These are phyloP conservation scores for Brachylomia viminalis DNA, from an alignment of 2,888 invertebrate species.

Conservation along the genomic window DNA sequence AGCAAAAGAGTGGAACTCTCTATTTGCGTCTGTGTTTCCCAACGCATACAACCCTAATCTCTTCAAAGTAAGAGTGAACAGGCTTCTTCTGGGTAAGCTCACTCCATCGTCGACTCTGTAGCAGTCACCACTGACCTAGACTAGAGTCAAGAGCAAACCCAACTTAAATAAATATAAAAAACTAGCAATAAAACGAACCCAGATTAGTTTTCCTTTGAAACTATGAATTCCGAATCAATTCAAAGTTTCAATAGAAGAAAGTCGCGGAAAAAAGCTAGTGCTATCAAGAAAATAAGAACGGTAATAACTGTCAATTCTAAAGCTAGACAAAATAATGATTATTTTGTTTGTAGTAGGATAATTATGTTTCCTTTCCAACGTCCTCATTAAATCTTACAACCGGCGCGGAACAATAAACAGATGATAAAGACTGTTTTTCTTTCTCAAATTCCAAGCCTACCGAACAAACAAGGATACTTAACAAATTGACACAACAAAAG, in stretches of 20 bases:
- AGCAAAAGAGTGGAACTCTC: too few relatives aligned
- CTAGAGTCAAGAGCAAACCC: too few relatives aligned
- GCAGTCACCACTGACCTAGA: too few relatives aligned
- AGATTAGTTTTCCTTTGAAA: neutral
- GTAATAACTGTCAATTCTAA: constrained; percentile 12
- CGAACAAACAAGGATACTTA: constrained; percentile 46
- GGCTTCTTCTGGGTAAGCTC: too few relatives aligned
- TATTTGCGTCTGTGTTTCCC: too few relatives aligned
- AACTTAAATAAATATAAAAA: too few relatives aligned
- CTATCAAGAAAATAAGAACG: neutral
- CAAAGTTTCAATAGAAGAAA: neutral
- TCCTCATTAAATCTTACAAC: constrained; percentile 56
- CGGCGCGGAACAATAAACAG: constrained; percentile 51
- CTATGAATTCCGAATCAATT: neutral
- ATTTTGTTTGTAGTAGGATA: constrained; percentile 33
- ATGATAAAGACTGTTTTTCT: constrained; percentile 46
- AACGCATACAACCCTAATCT: too few relatives aligned
- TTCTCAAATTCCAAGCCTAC: constrained; percentile 33
- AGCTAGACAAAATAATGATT: constrained; percentile 38
- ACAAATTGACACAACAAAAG: constrained; percentile 50
- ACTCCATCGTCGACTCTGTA: too few relatives aligned
- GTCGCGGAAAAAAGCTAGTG: neutral
- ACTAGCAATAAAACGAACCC: neutral
- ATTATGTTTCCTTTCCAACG: constrained; percentile 37
- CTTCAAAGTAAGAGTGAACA: too few relatives aligned